Percentiles rank a stretch among this genome's conserved stretches.
Evolutionary conservation across 1,140 invertebrate genomes (phyloP).

Genomic region (Ptiloglossa arizonensis): DNA sequence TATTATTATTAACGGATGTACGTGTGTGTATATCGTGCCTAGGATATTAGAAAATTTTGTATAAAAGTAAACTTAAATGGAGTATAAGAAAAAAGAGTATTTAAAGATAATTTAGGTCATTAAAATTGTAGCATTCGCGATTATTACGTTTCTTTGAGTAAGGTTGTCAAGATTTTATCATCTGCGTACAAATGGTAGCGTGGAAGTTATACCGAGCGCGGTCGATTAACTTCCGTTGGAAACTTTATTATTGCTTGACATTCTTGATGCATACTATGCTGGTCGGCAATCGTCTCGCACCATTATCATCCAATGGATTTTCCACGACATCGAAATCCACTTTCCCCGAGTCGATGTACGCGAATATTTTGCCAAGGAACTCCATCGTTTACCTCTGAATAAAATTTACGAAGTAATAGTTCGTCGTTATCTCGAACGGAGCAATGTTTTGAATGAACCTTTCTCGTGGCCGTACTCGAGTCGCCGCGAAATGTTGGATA

Average conservation of each 20-base stretch:
- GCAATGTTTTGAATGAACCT: slow-evolving; percentile 15
- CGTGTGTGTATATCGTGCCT: too few relatives aligned
- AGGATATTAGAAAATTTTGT: too few relatives aligned
- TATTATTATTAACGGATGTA: too few relatives aligned
- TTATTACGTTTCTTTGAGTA: background rate
- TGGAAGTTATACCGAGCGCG: background rate
- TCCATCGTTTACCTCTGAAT: background rate
- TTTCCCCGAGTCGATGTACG: too few relatives aligned
- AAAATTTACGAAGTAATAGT: background rate
- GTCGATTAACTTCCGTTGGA: background rate
- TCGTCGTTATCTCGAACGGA: background rate
- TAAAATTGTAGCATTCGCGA: background rate
- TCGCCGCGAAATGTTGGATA: background rate
- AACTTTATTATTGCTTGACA: slow-evolving; percentile 18
- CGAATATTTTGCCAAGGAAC: background rate
- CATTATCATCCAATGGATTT: background rate
- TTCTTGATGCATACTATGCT: too few relatives aligned
- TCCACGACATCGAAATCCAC: too few relatives aligned
- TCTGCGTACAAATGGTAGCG: too few relatives aligned
- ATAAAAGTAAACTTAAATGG: too few relatives aligned
- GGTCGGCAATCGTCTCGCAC: too few relatives aligned
- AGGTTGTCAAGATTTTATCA: too few relatives aligned
- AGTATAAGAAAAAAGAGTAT: too few relatives aligned
- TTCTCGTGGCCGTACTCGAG: background rate
- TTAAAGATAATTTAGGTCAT: background rate